Evolutionary conservation across 1,140 invertebrate genomes (phyloP).

Genomic region (Papilio polyxenes): DNA sequence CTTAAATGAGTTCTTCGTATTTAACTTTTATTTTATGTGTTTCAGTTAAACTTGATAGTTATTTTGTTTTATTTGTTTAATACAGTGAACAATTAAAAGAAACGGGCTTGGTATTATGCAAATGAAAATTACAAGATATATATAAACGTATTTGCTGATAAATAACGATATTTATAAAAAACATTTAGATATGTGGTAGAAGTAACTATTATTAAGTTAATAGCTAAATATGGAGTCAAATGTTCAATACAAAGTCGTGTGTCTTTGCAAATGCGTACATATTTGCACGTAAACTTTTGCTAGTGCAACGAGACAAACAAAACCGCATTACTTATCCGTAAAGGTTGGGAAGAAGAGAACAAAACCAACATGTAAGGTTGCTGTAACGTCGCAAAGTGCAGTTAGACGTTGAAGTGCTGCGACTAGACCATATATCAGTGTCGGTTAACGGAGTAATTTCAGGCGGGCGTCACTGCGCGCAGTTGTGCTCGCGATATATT

Average conservation of each 20-base stretch:
- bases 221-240: too few relatives aligned
- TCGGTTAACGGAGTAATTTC: slow-evolving; percentile 40
- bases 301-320: not conserved
- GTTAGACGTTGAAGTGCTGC: slow-evolving; percentile 25
- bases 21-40: not conserved
- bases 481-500: slow-evolving; percentile 43
- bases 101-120: too few relatives aligned
- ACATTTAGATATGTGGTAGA: too few relatives aligned
- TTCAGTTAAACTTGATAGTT: not conserved
- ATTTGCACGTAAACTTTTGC: too few relatives aligned
- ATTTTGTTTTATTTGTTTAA: not conserved
- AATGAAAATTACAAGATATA: too few relatives aligned
- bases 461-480: slow-evolving; percentile 39
- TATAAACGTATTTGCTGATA: too few relatives aligned
- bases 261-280: too few relatives aligned
- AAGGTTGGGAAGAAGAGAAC: not conserved
- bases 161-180: too few relatives aligned
- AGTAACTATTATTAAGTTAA: too few relatives aligned
- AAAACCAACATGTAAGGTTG: not conserved
- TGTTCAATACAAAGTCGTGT: too few relatives aligned
- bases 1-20: not conserved
- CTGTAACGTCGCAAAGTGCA: slow-evolving; percentile 21
- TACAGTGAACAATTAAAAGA: too few relatives aligned
- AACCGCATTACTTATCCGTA: not conserved
- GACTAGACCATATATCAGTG: slow-evolving; percentile 26